These are phyloP conservation scores for Mayetiola destructor DNA, from an alignment of 2,888 invertebrate genomes.

Conservation along the genomic window DNA sequence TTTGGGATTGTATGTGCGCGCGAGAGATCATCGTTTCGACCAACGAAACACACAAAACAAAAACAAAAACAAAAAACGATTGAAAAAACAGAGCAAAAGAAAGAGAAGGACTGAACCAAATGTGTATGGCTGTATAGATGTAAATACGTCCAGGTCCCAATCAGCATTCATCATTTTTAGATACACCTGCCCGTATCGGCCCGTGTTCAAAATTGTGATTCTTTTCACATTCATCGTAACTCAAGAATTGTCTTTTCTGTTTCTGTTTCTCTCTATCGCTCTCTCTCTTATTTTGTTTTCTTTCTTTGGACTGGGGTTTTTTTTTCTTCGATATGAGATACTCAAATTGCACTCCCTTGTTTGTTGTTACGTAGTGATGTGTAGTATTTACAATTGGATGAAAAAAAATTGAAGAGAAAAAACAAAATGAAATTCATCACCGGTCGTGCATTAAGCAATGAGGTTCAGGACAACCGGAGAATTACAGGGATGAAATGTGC, in stretches of 20 bases:
- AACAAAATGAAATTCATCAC: not conserved
- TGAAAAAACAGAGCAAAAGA: not conserved
- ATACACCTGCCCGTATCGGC: slow-evolving; percentile 11
- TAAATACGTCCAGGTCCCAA: not conserved
- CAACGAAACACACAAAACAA: not conserved
- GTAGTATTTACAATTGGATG: not conserved
- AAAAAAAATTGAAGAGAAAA: not conserved
- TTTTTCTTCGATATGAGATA: no score
- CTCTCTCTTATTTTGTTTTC: not conserved
- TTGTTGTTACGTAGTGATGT: no score
- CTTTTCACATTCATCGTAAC: not conserved
- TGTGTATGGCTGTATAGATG: not conserved
- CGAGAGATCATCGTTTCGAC: no score
- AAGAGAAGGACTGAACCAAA: not conserved
- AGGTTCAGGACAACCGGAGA: not conserved
- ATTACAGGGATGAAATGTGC: not conserved
- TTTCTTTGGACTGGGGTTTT: no score
- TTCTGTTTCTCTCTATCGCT: not conserved
- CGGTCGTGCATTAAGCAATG: slow-evolving; percentile 7
- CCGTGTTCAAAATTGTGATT: slow-evolving; percentile 9
- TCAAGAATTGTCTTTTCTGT: no score
- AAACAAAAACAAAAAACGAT: not conserved
- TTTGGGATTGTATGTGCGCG: no score
- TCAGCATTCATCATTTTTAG: slow-evolving; percentile 12
- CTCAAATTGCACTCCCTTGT: no score